Percentiles rank a stretch among this genome's conserved stretches.
Evolutionary conservation across 2,888 invertebrate species (phyloP).

Genomic region (Pharmacophagus antenor): DNA sequence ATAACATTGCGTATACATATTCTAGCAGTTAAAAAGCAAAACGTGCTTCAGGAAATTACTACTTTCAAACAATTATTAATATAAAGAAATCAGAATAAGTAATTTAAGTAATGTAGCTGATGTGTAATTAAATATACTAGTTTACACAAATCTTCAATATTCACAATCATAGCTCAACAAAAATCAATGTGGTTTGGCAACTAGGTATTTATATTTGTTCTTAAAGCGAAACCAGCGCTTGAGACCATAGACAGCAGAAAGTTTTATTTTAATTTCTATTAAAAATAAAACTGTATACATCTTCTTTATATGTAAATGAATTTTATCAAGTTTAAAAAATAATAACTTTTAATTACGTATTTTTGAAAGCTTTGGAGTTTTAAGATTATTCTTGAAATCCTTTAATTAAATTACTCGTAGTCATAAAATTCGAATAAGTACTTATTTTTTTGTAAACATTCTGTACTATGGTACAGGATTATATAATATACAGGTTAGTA

Average conservation of each 20-base stretch:
- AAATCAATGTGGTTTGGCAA: conserved; percentile 72
- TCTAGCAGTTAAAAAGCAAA: no score
- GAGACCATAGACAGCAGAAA: conserved; percentile 7
- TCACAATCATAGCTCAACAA: conserved; percentile 53
- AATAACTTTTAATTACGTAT: no score
- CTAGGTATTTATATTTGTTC: conserved; percentile 37
- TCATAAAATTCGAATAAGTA: no score
- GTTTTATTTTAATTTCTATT: not conserved
- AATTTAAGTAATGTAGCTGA: not conserved
- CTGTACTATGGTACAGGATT: not conserved
- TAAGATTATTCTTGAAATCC: no score
- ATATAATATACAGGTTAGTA: conserved; percentile 27
- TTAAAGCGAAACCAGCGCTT: conserved; percentile 53
- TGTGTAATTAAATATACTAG: not conserved
- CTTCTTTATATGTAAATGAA: not conserved
- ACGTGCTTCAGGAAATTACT: no score
- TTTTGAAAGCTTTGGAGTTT: no score
- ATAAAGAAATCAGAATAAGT: no score
- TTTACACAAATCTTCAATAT: conserved; percentile 42
- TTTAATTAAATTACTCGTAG: no score
- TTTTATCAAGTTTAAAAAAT: not conserved
- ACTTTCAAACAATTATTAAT: no score
- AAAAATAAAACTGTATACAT: not conserved
- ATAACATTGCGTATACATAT: no score
- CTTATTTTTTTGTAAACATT: not conserved